Base-by-base conservation (phyloP, 2,888 invertebrate genomes). In the Aleiodes testaceus region DNA sequence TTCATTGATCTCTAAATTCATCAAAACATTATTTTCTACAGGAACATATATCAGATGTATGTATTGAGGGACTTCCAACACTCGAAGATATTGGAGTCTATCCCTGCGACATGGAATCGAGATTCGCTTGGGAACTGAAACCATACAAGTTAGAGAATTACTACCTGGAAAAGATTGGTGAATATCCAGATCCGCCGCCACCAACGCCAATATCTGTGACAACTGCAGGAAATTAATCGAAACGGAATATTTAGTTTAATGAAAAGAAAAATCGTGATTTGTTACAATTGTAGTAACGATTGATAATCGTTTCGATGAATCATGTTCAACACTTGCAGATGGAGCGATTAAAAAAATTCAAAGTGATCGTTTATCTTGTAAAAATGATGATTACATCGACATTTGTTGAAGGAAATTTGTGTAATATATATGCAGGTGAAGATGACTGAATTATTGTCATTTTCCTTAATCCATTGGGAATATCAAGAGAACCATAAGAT, bases 1-100 rank as follows among this genome's bases (percentile, higher is more conserved):
- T 68, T 12, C 4, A 16, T 3, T 45, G 5, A 11, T 45, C 26
- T 47, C 0, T 2, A 20, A 20, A 44, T 36, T n/a, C 16, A 44
- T 44, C 30, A 68, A 26, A 14, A 47, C 12, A 22, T 9, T 30
- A 0, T 63, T 47, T 11, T 76, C 22, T 85, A 7, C 86, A 95
- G 91, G 97, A 97, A 87, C 91, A 92, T 76, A 90, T 93, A 4
- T 92, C 93, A 0, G 98, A 98, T 84, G 89, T 94, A 0, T n/a
- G n/a, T n/a, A 79, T 90, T 3, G 84, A 85, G 6, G 90, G 90
- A 45, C 82, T 94, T 22, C 96, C 95, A 2, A 95, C 94, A 0
- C 88, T 98, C 67, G 95, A 96, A 87, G 98, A 98, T 89, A 91
- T 98, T 74, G 97, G 97, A 14, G 92, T 98, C 1, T 89, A 88